Base-by-base conservation (phyloP, 1,140 invertebrate species). In the Oryzaephilus surinamensis region DNA sequence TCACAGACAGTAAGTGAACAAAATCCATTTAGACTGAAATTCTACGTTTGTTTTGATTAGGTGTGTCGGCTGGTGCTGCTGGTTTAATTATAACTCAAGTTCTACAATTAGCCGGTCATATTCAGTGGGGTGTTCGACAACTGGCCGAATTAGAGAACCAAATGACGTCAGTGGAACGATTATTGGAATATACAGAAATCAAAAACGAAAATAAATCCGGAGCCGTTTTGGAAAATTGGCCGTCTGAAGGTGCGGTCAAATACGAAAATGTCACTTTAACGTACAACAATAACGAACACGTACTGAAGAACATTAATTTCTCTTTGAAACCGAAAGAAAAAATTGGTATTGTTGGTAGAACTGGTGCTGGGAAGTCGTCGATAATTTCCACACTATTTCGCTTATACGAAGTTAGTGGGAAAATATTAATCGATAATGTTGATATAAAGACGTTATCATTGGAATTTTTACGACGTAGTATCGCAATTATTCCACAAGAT, bases 361-460 rank as follows among this genome's bases (percentile, higher is more conserved):
- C 84, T 1, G 89, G 89, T 1, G 86, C 88, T 28, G 86, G 86
- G 0, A 90, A 90, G 59, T 80, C 80, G 2, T 86, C 84, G 0
- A 49, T 90, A 0, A 78, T 84, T 10, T 58, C 72, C 24, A 73
- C 76, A 4, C 52, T 84, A 0, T 84, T 84, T 45, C 69, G 77
- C 1, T 45, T 74, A 0, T 66, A 69, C 0, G 52, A 66, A 2
- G 45, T 71, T 10, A 64, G 73, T 6, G 77, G 76, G 5, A 40
- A 37, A 2, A 76, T 83, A 20, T 41, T 66, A 2, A 70, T 83
- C 17, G 78, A 83, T 42, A 63, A 61, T 0, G 53, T 79, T 0
- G 65, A 79, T 39, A 74, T 73, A 0, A 60, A 60, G 5, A 59
- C 66, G 6, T 64, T 85, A 16, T 71, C 72, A 1, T 61, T 84